Conservation (phyloP, 2,113 vertebrate species). For the Nansenia antarctica region DNA sequence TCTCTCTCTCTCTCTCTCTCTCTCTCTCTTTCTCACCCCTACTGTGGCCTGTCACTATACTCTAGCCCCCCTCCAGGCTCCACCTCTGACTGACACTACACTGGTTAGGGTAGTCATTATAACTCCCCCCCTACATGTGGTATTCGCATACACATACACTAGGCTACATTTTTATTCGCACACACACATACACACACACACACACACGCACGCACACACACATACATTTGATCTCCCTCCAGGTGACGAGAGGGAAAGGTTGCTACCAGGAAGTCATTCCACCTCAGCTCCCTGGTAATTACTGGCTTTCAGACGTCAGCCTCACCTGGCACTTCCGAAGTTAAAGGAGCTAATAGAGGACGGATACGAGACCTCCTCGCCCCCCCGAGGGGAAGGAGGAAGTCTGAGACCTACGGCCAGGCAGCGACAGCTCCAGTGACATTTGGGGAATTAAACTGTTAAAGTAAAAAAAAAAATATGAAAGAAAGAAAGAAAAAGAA, state of each 20-base stretch:
- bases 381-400: slow-evolving; percentile 22
- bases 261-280: slow-evolving; percentile 19
- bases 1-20: not conserved
- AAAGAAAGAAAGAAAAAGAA: too few species aligned
- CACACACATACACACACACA: too few species aligned
- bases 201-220: slow-evolving; percentile 14
- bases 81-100: slow-evolving; percentile 28
- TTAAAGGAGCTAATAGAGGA: slow-evolving; percentile 62
- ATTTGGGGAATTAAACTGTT: too few species aligned
- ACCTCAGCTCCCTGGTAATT: slow-evolving; percentile 60
- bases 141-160: too few species aligned
- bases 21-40: not conserved
- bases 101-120: slow-evolving; percentile 55
- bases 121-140: not conserved
- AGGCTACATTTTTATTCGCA: too few species aligned
- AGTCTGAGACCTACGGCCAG: slow-evolving; percentile 27
- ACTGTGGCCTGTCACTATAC: slow-evolving; percentile 41
- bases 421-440: too few species aligned
- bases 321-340: slow-evolving; percentile 57
- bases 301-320: slow-evolving; percentile 55
- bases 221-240: slow-evolving; percentile 2
- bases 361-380: slow-evolving; percentile 36
- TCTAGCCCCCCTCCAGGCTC: slow-evolving; percentile 14
- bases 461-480: too few species aligned
- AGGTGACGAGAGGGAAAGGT: slow-evolving; percentile 36